Percentiles rank a stretch among this genome's conserved stretches.
Evolutionary conservation across 2,888 invertebrate species (phyloP).

Genomic region (Cepaea hortensis): DNA sequence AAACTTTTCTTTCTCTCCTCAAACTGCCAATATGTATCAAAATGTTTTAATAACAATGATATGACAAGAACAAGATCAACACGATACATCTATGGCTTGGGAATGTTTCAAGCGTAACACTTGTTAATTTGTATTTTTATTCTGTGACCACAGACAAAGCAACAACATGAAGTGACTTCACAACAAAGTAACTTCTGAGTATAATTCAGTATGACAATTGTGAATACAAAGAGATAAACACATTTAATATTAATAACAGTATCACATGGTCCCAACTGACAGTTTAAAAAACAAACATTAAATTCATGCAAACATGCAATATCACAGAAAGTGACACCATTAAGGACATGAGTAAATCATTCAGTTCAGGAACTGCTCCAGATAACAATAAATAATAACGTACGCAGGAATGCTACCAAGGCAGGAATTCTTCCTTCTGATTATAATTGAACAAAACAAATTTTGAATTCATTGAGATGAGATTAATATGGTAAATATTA

Average conservation of each 20-base stretch:
- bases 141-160: no score
- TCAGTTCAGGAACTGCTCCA: neutral
- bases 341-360: neutral
- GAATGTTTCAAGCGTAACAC: no score
- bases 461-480: neutral
- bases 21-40: no score
- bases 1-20: no score
- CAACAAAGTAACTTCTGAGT: no score
- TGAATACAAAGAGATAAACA: neutral
- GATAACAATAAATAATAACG: neutral
- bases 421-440: neutral
- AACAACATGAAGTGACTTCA: no score
- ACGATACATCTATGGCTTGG: no score
- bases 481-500: no score
- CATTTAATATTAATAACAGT: constrained; percentile 15
- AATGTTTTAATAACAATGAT: no score
- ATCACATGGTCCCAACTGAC: constrained; percentile 25
- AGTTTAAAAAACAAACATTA: neutral
- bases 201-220: neutral
- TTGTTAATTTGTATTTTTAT: no score
- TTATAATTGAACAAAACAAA: neutral
- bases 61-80: no score
- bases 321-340: constrained; percentile 18
- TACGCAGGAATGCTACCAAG: neutral
- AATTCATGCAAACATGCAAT: constrained; percentile 22